Evolutionary conservation across 2,797 vertebrate species (phyloP).

Genomic region (Coreius guichenoti): DNA sequence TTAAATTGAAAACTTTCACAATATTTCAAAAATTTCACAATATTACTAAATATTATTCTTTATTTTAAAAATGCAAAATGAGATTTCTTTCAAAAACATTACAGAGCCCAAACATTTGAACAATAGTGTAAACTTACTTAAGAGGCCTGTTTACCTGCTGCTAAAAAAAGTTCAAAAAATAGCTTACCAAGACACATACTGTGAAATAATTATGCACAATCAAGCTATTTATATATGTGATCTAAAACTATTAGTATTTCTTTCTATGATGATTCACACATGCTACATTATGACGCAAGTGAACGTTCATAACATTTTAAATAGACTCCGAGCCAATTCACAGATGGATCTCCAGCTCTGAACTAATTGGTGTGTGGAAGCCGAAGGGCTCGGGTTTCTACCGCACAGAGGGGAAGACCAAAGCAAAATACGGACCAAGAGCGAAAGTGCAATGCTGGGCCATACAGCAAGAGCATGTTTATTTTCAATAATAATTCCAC

Average conservation of each 20-base stretch:
- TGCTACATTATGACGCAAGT: conserved; percentile 29
- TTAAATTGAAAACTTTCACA: not conserved
- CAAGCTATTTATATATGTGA: conserved; percentile 8
- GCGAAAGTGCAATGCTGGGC: conserved; percentile 63
- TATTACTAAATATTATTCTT: not conserved
- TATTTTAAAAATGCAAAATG: not conserved
- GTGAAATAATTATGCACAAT: conserved; percentile 27
- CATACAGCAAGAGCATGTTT: conserved; percentile 69
- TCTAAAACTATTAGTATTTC: conserved; percentile 31
- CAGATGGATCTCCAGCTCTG: conserved; percentile 35
- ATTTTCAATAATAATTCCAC: conserved; percentile 81
- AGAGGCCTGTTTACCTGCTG: conserved; percentile 22
- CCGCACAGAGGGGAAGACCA: conserved; percentile 22
- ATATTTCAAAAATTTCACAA: not conserved
- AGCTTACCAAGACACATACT: not conserved
- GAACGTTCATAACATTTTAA: conserved; percentile 7
- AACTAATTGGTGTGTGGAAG: conserved; percentile 63
- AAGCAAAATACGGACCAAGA: conserved; percentile 46
- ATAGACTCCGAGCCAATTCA: conserved; percentile 19
- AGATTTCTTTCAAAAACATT: not conserved
- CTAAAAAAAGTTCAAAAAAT: conserved; percentile 21
- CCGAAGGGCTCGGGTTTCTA: conserved; percentile 68
- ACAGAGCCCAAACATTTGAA: not conserved
- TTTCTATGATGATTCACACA: conserved; percentile 28
- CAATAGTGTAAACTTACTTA: conserved; percentile 12